Evolutionary conservation across 2,113 vertebrate species (phyloP).

Genomic region (Phylloscopus trochiloides): DNA sequence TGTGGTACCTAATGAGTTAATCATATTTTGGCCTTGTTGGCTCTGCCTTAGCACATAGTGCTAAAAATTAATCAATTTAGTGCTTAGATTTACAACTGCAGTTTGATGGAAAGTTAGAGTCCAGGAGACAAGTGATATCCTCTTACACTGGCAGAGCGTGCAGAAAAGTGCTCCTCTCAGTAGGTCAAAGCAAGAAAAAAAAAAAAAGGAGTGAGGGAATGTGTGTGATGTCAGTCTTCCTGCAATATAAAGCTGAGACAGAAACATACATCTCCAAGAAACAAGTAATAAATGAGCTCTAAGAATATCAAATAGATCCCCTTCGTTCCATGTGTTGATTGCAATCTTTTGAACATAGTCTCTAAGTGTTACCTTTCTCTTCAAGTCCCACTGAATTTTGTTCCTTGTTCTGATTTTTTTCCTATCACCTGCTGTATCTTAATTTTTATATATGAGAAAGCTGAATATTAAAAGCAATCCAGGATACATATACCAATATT

Average conservation of each 20-base stretch:
- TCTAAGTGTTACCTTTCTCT: background rate
- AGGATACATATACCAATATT: background rate
- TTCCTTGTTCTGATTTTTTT: background rate
- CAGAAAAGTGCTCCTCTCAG: background rate
- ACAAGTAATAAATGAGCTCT: background rate
- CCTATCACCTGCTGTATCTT: background rate
- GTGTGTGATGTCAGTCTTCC: background rate
- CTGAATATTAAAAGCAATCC: background rate
- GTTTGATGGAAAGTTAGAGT: slow-evolving; percentile 36
- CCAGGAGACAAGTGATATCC: background rate
- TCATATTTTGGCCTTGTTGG: background rate
- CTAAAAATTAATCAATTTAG: slow-evolving; percentile 52
- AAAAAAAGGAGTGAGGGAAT: background rate
- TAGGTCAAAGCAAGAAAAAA: slow-evolving; percentile 16
- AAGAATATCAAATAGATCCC: background rate
- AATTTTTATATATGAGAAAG: background rate
- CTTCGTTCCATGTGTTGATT: background rate
- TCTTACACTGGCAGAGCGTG: slow-evolving; percentile 3
- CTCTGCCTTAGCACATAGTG: background rate
- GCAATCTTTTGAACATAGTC: background rate
- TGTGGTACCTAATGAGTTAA: background rate
- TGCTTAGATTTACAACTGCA: slow-evolving; percentile 51
- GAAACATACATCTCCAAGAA: background rate
- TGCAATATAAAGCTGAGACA: background rate
- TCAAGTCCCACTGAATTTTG: background rate